Base-by-base conservation (phyloP, 2,113 vertebrate species). In the Salvelinus fontinalis region DNA sequence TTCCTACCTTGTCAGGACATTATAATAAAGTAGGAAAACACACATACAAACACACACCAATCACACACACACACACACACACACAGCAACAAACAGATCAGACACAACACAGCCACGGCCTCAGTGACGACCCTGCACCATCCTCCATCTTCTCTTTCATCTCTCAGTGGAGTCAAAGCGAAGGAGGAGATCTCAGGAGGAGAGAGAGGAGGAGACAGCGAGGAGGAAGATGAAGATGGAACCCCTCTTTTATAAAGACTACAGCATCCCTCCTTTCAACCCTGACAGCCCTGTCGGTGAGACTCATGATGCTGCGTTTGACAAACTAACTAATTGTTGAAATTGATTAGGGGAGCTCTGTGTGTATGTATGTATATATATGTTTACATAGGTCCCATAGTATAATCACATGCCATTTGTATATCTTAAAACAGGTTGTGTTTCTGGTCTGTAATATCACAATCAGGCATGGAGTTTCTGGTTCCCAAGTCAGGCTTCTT, bases 401-500 rank as follows among this genome's bases (percentile, higher is more conserved):
- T 44, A 12, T 11, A 44, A 44, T 11, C 39, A 7, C 57, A 11
- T 13, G 12, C 5, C 7, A 11, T 3, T 62, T 9, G 59, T 54
- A 27, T 18, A n/a, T 59, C 6, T 57, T 31, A 12, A 27, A 34
- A 5, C 20, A 34, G 5, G 16, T 60, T 57, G n/a, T 34, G 22
- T 26, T 29, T 29, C 31, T 34, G 29, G 27, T 20, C 5, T 34
- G 18, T 27, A 7, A 68, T 11, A 11, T 29, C 14, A 13, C 20
- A 49, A 27, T 18, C 83, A 92, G 91, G 91, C 48, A 64, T 92
- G 87, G 91, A 92, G 79, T 90, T 81, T 71, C 74, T 92, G 71
- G 71, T 88, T 26, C 91, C 89, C 1, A 92, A 91, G 76, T 89
- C 88, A 0, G 91, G 91, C 1, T 92, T 92, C 84, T 91, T 91